Evolutionary conservation across 2,888 invertebrate species (phyloP), one percentile per base, ranked within the genome.

Genomic region (Coelopa pilipes): DNA sequence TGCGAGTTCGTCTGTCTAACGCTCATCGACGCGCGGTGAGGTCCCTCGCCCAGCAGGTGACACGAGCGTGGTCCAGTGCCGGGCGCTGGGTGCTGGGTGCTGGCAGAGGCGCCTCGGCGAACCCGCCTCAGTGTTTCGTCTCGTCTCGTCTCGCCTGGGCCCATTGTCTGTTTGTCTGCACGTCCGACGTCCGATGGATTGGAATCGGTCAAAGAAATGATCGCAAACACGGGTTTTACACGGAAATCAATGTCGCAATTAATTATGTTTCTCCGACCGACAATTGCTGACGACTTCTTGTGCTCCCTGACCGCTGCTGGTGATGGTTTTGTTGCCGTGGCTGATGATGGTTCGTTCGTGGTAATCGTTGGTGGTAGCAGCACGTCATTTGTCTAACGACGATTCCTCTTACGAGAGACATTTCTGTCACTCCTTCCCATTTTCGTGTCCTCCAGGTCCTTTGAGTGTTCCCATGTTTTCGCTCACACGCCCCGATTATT

Each of bases 171-270:
- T 34, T 7, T 34, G 7, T 34, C 34, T 34, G 34, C 7, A 2
- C 7, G 34, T 34, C 34, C 7, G 34, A 34, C 34, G 34, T 34
- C 34, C 34, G 34, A 34, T 34, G 4, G 34, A 34, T 34, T 34
- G 15, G 24, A 62, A 62, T 62, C 60, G 24, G 24, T 49, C 21
- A 66, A 49, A 19, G 17, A 15, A 49, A 65, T 19, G 15, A 65
- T 47, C 47, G 21, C 46, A 60, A 12, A 34, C 66, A 66, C 34
- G 19, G 47, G 12, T 53, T 63, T 65, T 63, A 63, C 71, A 65
- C n/a, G 65, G 65, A 71, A 71, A 71, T 71, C 71, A 71, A 55
- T 63, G 55, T 47, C 45, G 71, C 71, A 63, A 71, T 71, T 71
- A 71, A 71, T 71, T 65, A 63, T 53, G 65, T 55, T 34, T 34